Base-by-base conservation (phyloP, 2,888 invertebrate species). In the Dasysyrphus albostriatus region DNA sequence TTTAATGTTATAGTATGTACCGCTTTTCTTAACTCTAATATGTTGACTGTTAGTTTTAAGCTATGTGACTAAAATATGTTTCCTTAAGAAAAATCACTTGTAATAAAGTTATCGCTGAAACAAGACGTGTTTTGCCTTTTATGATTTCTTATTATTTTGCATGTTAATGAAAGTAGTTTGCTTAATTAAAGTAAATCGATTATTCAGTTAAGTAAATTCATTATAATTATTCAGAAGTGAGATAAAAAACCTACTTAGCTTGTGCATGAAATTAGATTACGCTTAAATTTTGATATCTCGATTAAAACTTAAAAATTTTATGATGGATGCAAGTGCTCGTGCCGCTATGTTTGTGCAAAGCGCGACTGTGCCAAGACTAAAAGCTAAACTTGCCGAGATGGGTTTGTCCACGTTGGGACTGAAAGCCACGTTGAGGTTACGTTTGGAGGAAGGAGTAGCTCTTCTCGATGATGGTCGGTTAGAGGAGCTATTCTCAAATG, bases 391-490 rank as follows among this genome's bases (percentile, higher is more conserved):
- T 32, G 59, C 16, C 5, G 59, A 16, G 37, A 14, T 59, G 16
- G 37, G 59, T n/a, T 56, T 56, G n/a, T 34, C 37, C 19, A 39
- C 59, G 16, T 9, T n/a, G n/a, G 59, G 59, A 59, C 10, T 37
- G 29, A 37, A 59, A 37, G 3, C 59, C 5, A 9, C 19, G 16
- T 10, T 59, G 12, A 59, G n/a, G 34, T 5, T 10, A 12, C 59
- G 34, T n/a, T 34, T 59, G 16, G 34, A 59, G n/a, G 58, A 59
- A 7, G 34, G 34, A 16, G 16, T 37, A 59, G 58, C 58, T 59
- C 16, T 37, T 37, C 34, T 58, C 32, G 58, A 58, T 58, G 34
- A 58, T 58, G 58, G 58, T 58, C 58, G 29, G 7, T 34, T 58
- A 34, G 58, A 58, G 34, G 34, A 58, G 58, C 34, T 58, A 3